Evolutionary conservation across 2,113 vertebrate species (phyloP), one percentile per base, ranked within the genome.

Genomic region (Perccottus glenii): DNA sequence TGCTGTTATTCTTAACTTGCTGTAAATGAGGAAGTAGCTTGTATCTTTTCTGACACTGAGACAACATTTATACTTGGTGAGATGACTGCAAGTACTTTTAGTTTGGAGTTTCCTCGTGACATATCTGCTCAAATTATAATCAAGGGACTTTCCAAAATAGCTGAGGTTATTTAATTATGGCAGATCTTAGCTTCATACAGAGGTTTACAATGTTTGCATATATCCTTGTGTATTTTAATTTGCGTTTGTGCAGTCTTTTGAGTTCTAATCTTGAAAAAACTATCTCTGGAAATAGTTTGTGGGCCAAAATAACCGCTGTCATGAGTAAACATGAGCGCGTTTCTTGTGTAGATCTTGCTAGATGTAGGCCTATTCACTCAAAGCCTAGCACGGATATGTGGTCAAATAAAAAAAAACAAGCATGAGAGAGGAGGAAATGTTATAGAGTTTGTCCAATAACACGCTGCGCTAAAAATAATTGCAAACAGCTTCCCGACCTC

Each of bases 121-220:
- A 38, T 5, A 16, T 75, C 63, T 59, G 6, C 38, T 27, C 6
- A 10, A 7, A 74, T 55, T 47, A 12, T 55, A 6, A 67, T 65
- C 5, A 27, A 42, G 80, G 80, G 73, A 27, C 36, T 72, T 78
- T 82, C 76, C 82, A 27, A 36, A 5, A 1, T 57, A 48, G 35
- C 58, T 59, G 19, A n/a, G 27, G 46, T 69, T 52, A 75, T 83
- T 53, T 38, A 52, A 77, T 77, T 68, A 78, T 3, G n/a, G 16
- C 16, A 56, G 14, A 63, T 27, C 19, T 27, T 27, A 27, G 19
- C 19, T 27, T 3, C 19, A 27, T 27, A 27, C 19, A 1, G 19
- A 27, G 19, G 19, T 27, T 27, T 27, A 27, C 19, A 27, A 27
- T 27, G 19, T 27, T 27, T 27, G 19, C 19, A 27, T 27, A 27